These are phyloP conservation scores for Meloidogyne chitwoodi DNA, from an alignment of 1,140 invertebrate genomes.

Conservation along the genomic window DNA sequence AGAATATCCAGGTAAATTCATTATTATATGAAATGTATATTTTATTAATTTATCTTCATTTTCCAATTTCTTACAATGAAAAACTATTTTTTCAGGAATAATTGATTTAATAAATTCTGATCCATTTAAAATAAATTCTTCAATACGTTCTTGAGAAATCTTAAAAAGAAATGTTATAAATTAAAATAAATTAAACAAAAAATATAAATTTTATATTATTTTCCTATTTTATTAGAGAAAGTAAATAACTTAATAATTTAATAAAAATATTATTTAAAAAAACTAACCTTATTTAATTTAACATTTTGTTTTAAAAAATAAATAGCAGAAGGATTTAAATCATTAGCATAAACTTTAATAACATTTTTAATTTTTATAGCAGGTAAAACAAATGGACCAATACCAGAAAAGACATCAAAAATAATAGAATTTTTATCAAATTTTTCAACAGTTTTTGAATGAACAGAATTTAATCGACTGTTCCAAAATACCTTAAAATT, in stretches of 20 bases:
- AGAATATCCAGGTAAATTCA: conserved; percentile 92
- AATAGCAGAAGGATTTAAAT: conserved; percentile 86
- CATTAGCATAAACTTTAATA: conserved; percentile 77
- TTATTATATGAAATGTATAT: conserved; percentile 72
- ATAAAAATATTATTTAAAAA: neutral
- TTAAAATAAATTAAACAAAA: conserved; percentile 58
- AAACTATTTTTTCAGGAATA: conserved; percentile 64
- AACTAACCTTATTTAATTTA: conserved; percentile 71
- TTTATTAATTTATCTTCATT: conserved; percentile 8
- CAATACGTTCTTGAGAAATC: conserved; percentile 51
- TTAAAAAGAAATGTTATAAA: conserved; percentile 6
- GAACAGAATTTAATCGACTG: conserved; percentile 79
- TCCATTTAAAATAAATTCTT: conserved; percentile 78
- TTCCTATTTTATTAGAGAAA: neutral
- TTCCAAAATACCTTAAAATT: conserved; percentile 80
- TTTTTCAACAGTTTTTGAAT: conserved; percentile 71
- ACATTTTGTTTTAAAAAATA: conserved; percentile 80
- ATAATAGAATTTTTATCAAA: conserved; percentile 69
- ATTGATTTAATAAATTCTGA: conserved; percentile 75
- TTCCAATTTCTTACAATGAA: neutral
- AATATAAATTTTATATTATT: no score
- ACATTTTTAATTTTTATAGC: conserved; percentile 61
- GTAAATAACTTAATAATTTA: neutral
- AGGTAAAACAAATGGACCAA: conserved; percentile 89
- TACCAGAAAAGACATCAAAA: conserved; percentile 90